Base-by-base conservation (phyloP, 2,113 vertebrate genomes). In the Polypterus senegalus region DNA sequence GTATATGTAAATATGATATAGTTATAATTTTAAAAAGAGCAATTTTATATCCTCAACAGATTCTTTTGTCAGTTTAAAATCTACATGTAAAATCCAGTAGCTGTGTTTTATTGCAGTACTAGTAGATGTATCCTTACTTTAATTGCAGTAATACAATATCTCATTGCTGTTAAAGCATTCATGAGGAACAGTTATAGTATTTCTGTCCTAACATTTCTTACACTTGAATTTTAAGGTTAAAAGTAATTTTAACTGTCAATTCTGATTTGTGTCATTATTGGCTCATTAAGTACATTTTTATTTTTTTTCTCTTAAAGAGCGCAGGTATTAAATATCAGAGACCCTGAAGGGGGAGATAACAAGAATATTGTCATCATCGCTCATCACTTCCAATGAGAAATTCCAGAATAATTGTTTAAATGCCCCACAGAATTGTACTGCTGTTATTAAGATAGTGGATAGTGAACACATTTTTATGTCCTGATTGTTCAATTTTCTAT, bases 311-410 rank as follows among this genome's bases (percentile, higher is more conserved):
- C 73, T 70, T 70, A 77, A 68, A 82, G 72, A 78, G 57, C 61
- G 66, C 71, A 76, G 75, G 78, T 80, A 81, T 73, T 82, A 75
- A 81, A 74, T 74, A 74, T 68, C 75, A 72, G 76, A 79, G 84
- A 86, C 81, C 65, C 76, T 70, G 77, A 80, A 86, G 79, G 79
- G 81, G 81, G 82, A 85, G 86, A 88, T 89, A 91, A 84, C 85
- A 80, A 70, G 74, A 76, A 65, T 77, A 79, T 82, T 84, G 83
- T 82, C 79, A 77, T 84, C 81, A 78, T 89, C 89, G 75, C 68
- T 92, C 90, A 87, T 84, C 84, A 62, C 88, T 77, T 78, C 61
- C 86, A 84, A 91, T 89, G 83, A 90, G 86, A 91, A 88, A 90
- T 91, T 93, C 88, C 89, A 86, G 66, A 66, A 64, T 88, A 89